phyloP scores from a whole-genome alignment of 2,888 invertebrate genomes.

The Eupithecia centaureata region DNA sequence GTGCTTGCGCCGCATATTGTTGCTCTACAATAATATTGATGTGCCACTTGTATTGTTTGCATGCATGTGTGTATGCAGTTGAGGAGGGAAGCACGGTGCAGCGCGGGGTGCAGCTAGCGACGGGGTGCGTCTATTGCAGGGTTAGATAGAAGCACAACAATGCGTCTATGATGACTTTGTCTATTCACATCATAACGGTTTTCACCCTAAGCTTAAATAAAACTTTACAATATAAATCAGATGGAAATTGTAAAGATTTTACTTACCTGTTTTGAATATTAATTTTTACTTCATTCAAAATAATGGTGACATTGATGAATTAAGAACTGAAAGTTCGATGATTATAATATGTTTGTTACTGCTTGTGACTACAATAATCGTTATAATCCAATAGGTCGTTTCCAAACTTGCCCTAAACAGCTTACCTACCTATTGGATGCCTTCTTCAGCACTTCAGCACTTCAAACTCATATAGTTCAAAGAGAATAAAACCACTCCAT shows the following conservation, averaged over 20 bases:
- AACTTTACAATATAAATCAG: too few relatives aligned
- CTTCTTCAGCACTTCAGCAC: too few relatives aligned
- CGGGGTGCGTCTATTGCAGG: constrained; percentile 13
- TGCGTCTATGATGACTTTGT: constrained; percentile 30
- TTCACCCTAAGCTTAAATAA: constrained; percentile 22
- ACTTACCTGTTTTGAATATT: constrained; percentile 17
- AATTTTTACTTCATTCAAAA: constrained; percentile 16
- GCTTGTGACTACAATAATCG: too few relatives aligned
- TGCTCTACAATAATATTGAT: constrained; percentile 32
- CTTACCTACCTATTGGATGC: too few relatives aligned
- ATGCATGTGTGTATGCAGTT: constrained; percentile 19
- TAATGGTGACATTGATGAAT: constrained; percentile 11
- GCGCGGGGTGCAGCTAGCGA: constrained; percentile 10
- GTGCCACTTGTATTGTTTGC: constrained; percentile 38
- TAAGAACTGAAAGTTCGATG: neutral
- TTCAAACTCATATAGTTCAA: too few relatives aligned
- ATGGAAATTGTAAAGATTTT: constrained; percentile 20
- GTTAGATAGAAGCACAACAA: constrained; percentile 36
- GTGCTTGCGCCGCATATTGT: neutral
- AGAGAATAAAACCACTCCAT: too few relatives aligned
- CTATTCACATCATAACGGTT: constrained; percentile 35
- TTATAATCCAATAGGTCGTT: too few relatives aligned
- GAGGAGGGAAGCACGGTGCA: neutral
- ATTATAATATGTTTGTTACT: neutral
- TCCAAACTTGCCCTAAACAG: too few relatives aligned